A percentile compares a stretch with the other conserved stretches of the same genome.
These are phyloP conservation scores for Papilio protenor DNA, from an alignment of 2,888 invertebrate species.

Conservation along the genomic window DNA sequence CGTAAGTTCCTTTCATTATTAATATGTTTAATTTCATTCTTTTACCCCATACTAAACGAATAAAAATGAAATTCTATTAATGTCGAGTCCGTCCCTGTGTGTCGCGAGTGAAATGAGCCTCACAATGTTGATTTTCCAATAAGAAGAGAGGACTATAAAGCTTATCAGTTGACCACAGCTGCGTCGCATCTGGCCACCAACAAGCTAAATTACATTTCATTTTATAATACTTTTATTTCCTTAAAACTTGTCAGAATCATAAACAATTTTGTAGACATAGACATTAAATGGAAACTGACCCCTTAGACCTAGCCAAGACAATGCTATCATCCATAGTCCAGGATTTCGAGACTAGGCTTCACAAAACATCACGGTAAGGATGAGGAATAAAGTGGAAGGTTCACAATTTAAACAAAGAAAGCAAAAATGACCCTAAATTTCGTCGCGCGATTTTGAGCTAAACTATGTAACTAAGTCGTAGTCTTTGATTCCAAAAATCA, in stretches of 20 bases:
- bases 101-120: slow-evolving; percentile 52
- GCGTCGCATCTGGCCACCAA: slow-evolving; percentile 12
- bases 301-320: too few species aligned
- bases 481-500: too few species aligned
- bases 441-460: too few species aligned
- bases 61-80: not conserved
- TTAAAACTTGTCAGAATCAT: not conserved
- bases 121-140: slow-evolving; percentile 63
- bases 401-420: too few species aligned
- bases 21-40: not conserved
- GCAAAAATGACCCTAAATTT: too few species aligned
- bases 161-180: slow-evolving; percentile 53
- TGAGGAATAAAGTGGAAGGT: too few species aligned
- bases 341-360: too few species aligned
- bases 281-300: too few species aligned
- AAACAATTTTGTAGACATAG: too few species aligned
- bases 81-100: slow-evolving; percentile 54
- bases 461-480: too few species aligned
- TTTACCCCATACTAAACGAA: not conserved
- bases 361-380: not conserved
- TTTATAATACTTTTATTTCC: not conserved
- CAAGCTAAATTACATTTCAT: not conserved
- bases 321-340: too few species aligned
- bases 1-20: not conserved
- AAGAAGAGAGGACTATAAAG: slow-evolving; percentile 54